Base-by-base conservation (phyloP, 2,797 vertebrate species). In the Ispidina picta region DNA sequence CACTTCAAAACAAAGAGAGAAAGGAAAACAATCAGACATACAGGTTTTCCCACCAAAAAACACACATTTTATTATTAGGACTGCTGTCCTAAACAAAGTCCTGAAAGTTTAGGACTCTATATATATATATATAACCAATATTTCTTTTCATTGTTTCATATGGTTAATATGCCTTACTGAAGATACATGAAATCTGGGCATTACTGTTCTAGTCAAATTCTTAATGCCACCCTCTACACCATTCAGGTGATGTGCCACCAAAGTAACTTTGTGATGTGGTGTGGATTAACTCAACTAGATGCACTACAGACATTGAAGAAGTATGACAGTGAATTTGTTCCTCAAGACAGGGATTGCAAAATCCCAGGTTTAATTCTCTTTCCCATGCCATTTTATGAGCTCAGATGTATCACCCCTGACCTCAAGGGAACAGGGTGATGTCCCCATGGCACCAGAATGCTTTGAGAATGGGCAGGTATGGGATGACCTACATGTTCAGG, bases 1-100 rank as follows among this genome's bases (percentile, higher is more conserved):
- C 19, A 90, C 97, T 98, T 95, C 37, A 97, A 95, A 65, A 76
- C 8, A 69, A 76, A 87, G 33, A 80, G 8, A 83, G 31, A 93
- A 48, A 94, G 76, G 83, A 88, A 88, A 41, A 58, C 19, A 56
- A 58, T 84, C 80, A 96, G 79, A 77, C 56, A 66, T 8, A 56
- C 21, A 70, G 15, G 33, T 41, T 63, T 16, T 58, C 25, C 43
- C 60, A 63, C 54, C 39, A 58, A 62, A 91, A 78, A 8, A 74
- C 6, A 86, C 5, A 31, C 4, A 43, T 54, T 35, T 51, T 68
- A 52, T 43, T 2, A 65, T 43, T 44, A 10, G 1, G 26, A 79
- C 8, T 63, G 10, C 8, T 52, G 33, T n/a, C 44, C 52, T 59
- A 73, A 74, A 62, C 4, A 58, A 52, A 74, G 21, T 21, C n/a